Conservation (phyloP, 2,888 invertebrate genomes). For the Lasioglossum figueresi region DNA sequence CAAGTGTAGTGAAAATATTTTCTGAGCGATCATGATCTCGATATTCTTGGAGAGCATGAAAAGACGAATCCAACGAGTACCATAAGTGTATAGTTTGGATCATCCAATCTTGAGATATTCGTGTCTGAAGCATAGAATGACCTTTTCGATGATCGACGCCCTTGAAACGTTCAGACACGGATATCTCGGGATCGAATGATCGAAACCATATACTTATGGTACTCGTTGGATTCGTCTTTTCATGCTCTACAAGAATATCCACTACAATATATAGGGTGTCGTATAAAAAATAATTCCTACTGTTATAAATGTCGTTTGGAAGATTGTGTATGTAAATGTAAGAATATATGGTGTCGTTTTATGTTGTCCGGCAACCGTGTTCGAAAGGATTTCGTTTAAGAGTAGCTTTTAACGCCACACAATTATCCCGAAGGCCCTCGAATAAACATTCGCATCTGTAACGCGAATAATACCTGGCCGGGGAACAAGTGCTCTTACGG, state of each 20-base stretch:
- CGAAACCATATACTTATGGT: background rate
- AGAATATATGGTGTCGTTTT: too few relatives aligned
- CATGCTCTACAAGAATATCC: background rate
- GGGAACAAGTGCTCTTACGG: slow-evolving; percentile 52
- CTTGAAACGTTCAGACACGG: background rate
- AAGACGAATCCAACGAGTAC: background rate
- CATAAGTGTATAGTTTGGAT: background rate
- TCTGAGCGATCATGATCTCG: too few relatives aligned
- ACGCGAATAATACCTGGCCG: slow-evolving; percentile 22
- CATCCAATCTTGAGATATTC: background rate
- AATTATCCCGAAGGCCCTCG: background rate
- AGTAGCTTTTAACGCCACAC: background rate
- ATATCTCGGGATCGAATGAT: background rate
- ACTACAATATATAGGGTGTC: background rate
- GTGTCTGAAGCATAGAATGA: background rate
- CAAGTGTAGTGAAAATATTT: background rate
- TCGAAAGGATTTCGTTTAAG: background rate
- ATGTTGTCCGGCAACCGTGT: background rate
- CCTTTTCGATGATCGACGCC: too few relatives aligned
- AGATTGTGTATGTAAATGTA: too few relatives aligned
- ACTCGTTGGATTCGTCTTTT: background rate
- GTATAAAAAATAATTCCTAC: too few relatives aligned
- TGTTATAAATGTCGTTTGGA: too few relatives aligned
- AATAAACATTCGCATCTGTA: background rate
- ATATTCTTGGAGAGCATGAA: background rate